Conservation (phyloP, 2,797 vertebrate genomes). For the Gobionotothen gibberifrons region DNA sequence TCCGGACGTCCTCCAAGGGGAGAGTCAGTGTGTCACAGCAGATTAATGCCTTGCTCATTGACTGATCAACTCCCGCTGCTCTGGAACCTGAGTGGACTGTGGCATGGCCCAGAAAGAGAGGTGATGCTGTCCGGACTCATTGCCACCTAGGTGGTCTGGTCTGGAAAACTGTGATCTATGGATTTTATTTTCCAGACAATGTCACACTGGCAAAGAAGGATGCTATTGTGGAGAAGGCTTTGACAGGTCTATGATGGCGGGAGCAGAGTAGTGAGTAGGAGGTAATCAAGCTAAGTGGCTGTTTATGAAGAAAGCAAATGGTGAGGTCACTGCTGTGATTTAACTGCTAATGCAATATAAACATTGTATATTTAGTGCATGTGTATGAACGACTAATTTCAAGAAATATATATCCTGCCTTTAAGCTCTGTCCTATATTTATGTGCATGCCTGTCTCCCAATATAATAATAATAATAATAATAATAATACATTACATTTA, state of each 20-base stretch:
- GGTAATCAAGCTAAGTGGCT: slow-evolving; percentile 79
- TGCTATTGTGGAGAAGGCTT: slow-evolving; percentile 36
- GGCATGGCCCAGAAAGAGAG: slow-evolving; percentile 78
- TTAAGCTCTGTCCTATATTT: slow-evolving; percentile 29
- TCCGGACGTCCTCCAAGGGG: slow-evolving; percentile 77
- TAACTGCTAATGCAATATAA: slow-evolving; percentile 61
- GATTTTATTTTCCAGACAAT: slow-evolving; percentile 68
- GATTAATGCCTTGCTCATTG: slow-evolving; percentile 83
- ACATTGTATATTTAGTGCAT: slow-evolving; percentile 36
- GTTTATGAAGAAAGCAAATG: slow-evolving; percentile 72
- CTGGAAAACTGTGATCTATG: slow-evolving; percentile 64
- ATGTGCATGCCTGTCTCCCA: slow-evolving; percentile 24
- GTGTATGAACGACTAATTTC: slow-evolving; percentile 20
- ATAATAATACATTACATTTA: too few relatives aligned
- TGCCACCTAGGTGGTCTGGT: slow-evolving; percentile 74
- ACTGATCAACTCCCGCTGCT: slow-evolving; percentile 83
- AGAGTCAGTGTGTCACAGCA: slow-evolving; percentile 81
- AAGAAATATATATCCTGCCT: slow-evolving; percentile 38
- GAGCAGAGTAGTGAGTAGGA: slow-evolving; percentile 45
- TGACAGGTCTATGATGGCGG: slow-evolving; percentile 44
- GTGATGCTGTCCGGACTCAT: slow-evolving; percentile 72
- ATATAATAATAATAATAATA: too few relatives aligned
- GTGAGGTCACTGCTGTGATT: slow-evolving; percentile 65
- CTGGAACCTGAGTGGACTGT: slow-evolving; percentile 69
- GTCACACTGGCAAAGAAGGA: slow-evolving; percentile 45